Evolutionary conservation across 2,797 vertebrate species (phyloP).

Genomic region (Gymnocypris eckloni): DNA sequence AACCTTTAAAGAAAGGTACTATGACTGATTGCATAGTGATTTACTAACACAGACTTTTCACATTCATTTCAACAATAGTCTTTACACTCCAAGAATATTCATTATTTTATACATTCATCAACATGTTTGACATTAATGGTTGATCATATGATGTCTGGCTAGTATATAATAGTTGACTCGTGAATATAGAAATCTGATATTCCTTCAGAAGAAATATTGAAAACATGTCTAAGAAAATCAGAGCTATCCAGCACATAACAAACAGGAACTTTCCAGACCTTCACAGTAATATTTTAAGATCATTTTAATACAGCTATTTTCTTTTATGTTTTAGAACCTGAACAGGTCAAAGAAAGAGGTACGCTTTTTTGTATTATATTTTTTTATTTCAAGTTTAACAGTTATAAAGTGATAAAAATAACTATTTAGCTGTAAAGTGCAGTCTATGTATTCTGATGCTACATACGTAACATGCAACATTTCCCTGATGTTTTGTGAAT

Average conservation of each 20-base stretch:
- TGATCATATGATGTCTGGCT: background rate
- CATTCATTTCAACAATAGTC: background rate
- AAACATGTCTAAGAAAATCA: background rate
- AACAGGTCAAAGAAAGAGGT: conserved; percentile 53
- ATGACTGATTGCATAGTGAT: background rate
- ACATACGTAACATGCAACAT: background rate
- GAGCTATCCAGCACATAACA: background rate
- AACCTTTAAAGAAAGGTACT: conserved; percentile 67
- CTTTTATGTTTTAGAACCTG: conserved; percentile 22
- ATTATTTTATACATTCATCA: background rate
- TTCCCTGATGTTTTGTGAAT: conserved; percentile 1
- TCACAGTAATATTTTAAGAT: background rate
- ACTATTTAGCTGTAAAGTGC: background rate
- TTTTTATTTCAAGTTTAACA: background rate
- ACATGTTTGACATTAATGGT: background rate
- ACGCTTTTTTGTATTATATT: conserved; percentile 4
- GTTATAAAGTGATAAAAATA: background rate
- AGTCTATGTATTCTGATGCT: background rate
- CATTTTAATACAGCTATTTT: background rate
- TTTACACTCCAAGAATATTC: background rate
- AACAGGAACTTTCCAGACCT: background rate
- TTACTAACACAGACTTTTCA: background rate
- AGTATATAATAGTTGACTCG: background rate
- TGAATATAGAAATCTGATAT: background rate
- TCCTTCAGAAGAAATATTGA: background rate